Base-by-base conservation (phyloP, 2,888 invertebrate genomes). In the Orchesellides sinensis region DNA sequence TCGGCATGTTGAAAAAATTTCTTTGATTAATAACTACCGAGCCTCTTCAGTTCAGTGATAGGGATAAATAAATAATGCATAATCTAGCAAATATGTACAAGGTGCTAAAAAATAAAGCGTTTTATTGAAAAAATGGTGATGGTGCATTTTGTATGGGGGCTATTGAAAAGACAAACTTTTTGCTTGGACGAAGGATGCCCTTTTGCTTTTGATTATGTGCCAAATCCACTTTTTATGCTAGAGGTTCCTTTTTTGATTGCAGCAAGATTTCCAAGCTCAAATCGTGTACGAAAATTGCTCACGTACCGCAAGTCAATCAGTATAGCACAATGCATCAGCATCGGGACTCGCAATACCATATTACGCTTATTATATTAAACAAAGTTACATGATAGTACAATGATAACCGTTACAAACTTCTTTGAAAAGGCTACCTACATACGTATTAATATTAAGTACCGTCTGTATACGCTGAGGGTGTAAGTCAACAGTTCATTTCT, bases 181-280 rank as follows among this genome's bases (percentile, higher is more conserved):
- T 27, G 35, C 47, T 59, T 73, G 47, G 61, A 47, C 61, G 72
- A 72, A 73, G 63, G 45, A 45, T 75, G 65, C 63, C 29, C 56
- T 35, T 54, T 59, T 56, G 59, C 52, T 77, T 69, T 68, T 77
- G 77, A 68, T 32, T 45, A 68, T 32, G 56, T 77, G 77, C 77
- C 77, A 77, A 78, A 52, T 63, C 52, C 25, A 61, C 54, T 78
- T 69, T 52, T 70, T 70, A 27, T 70, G 47, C n/a, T 61, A 61
- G 25, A 59, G 47, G 68, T 49, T 49, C 61, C 69, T 56, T n/a
- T n/a, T n/a, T 40, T 47, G 47, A 56, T 68, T 69, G 61, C 61
- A 68, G 61, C 47, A 69, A 56, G 19, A 77, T 17, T 59, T 66
- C 32, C 59, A 59, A 56, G 45, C 77, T 14, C 21, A 68, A 45